These are phyloP conservation scores for Antheraea mylitta DNA, from an alignment of 1,140 invertebrate species.

Conservation along the genomic window DNA sequence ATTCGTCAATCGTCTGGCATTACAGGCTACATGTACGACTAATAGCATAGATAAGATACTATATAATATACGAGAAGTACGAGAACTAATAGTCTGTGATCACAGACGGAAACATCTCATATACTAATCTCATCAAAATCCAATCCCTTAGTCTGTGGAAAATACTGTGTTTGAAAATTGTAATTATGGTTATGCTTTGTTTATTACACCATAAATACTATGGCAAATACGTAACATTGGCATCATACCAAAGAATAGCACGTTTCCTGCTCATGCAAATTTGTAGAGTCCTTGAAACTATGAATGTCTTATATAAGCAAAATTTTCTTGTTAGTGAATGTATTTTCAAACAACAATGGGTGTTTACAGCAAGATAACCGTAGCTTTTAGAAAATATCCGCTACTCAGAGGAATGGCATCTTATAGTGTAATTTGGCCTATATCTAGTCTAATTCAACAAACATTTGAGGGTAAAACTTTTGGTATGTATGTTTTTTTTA, in stretches of 20 bases:
- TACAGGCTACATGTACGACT: too few species aligned
- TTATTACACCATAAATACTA: conserved; percentile 2
- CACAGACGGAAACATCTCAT: too few species aligned
- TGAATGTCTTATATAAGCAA: conserved; percentile 21
- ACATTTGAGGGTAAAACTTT: conserved; percentile 63
- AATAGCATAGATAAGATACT: too few species aligned
- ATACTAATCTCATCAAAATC: too few species aligned
- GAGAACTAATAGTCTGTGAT: too few species aligned
- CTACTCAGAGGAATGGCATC: conserved; percentile 64
- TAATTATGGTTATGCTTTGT: too few species aligned
- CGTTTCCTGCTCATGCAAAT: conserved; percentile 11
- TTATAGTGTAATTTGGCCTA: conserved; percentile 67
- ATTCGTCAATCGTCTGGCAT: too few species aligned
- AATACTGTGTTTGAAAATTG: too few species aligned
- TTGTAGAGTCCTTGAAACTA: conserved; percentile 15
- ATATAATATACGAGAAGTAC: too few species aligned
- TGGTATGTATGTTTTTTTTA: conserved; percentile 41
- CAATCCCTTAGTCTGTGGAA: too few species aligned
- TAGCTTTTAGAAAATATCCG: conserved; percentile 60
- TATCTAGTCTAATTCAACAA: conserved; percentile 70
- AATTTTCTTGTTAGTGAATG: conserved; percentile 1
- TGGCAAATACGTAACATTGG: conserved; percentile 8
- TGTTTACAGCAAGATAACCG: conserved; percentile 45
- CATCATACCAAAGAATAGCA: conserved; percentile 18
- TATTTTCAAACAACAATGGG: conserved; percentile 16